Percentiles rank a stretch among this genome's conserved stretches.
phyloP scores from a whole-genome alignment of 1,140 invertebrate species.

The Temnothorax longispinosus region DNA sequence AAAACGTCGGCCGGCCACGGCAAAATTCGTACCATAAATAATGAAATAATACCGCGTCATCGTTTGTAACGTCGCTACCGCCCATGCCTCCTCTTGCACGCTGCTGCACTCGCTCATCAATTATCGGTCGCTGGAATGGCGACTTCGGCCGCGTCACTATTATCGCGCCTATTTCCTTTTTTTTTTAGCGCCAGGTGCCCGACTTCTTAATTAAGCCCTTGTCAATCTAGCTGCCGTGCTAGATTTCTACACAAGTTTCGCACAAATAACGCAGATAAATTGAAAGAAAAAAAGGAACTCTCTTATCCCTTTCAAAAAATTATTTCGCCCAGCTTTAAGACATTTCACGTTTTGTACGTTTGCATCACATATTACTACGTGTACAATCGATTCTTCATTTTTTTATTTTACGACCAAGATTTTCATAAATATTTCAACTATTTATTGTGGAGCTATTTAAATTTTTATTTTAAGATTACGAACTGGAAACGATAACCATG shows the following conservation, averaged over 20 bases:
- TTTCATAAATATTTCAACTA: neutral
- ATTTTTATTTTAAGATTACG: neutral
- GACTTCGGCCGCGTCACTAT: slow-evolving; percentile 45
- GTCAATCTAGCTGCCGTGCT: slow-evolving; percentile 19
- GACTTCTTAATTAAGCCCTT: slow-evolving; percentile 44
- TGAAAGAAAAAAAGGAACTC: neutral
- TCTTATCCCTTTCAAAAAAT: neutral
- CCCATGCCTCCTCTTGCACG: neutral
- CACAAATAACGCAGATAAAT: neutral
- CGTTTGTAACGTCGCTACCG: slow-evolving; percentile 72
- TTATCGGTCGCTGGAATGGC: slow-evolving; percentile 43
- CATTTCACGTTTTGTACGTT: neutral
- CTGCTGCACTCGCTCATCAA: slow-evolving; percentile 45
- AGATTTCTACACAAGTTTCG: neutral
- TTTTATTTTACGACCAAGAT: neutral
- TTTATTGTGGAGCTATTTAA: neutral
- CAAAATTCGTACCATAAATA: slow-evolving; percentile 81
- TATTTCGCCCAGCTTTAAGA: neutral
- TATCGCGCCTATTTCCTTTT: slow-evolving; percentile 14
- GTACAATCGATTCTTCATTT: too few relatives aligned
- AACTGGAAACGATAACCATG: neutral
- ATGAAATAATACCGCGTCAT: slow-evolving; percentile 81
- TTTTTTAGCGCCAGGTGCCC: slow-evolving; percentile 17
- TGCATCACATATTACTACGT: neutral
- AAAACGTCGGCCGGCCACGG: slow-evolving; percentile 74